A percentile compares a stretch with the other conserved stretches of the same genome.
Evolutionary conservation across 1,140 invertebrate species (phyloP).

Genomic region (Microplitis mediator): DNA sequence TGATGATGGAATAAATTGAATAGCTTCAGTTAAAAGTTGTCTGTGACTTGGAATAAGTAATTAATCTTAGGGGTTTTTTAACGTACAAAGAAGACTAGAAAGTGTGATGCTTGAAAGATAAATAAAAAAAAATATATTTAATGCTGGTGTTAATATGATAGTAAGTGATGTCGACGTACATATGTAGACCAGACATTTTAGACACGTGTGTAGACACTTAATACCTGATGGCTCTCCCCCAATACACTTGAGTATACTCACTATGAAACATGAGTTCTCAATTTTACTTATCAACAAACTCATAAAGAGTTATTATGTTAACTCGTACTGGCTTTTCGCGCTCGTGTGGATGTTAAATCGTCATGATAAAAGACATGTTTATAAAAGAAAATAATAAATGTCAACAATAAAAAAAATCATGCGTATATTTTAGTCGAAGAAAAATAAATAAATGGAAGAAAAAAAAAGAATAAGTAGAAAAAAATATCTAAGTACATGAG

Average conservation of each 20-base stretch:
- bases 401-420: too few species aligned
- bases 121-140: too few species aligned
- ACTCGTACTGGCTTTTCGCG: conserved; percentile 6
- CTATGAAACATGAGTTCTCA: neutral
- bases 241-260: neutral
- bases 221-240: neutral
- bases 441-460: neutral
- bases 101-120: too few species aligned
- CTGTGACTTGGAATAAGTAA: too few species aligned
- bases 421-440: too few species aligned
- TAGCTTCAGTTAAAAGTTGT: too few species aligned
- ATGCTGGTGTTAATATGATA: too few species aligned
- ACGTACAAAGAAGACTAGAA: too few species aligned
- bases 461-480: neutral
- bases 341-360: conserved; percentile 18
- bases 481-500: neutral
- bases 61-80: too few species aligned
- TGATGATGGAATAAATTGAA: too few species aligned
- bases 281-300: conserved; percentile 11
- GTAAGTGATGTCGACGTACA: too few species aligned
- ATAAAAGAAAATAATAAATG: neutral
- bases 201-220: neutral
- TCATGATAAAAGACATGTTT: neutral
- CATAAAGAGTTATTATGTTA: neutral
- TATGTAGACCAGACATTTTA: too few species aligned